Conservation (phyloP, 64 coral and sea anemone genomes). For the Catalaphyllia jardinei region DNA sequence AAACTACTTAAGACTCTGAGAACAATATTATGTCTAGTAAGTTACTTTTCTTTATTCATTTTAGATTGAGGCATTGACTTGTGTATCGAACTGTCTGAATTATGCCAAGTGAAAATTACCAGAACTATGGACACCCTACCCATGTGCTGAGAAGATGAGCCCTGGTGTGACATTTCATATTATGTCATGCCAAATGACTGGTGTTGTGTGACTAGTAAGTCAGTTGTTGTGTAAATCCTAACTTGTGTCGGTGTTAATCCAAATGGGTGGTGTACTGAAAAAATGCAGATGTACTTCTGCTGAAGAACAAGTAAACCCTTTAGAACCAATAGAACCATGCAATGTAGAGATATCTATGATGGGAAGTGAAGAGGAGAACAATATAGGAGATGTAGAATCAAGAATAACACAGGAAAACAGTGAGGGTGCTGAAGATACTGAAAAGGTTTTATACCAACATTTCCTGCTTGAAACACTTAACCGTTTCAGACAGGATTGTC, state of each 20-base stretch:
- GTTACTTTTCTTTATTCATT: background rate
- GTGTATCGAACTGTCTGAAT: background rate
- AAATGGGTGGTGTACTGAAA: constrained; percentile 15
- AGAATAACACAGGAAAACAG: background rate
- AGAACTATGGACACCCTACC: background rate
- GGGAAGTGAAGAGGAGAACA: background rate
- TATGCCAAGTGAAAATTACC: background rate
- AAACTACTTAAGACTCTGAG: background rate
- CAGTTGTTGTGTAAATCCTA: constrained; percentile 9
- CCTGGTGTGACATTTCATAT: background rate
- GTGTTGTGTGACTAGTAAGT: background rate
- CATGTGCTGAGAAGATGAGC: background rate
- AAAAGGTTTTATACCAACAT: background rate
- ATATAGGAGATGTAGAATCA: background rate
- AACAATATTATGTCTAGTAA: too few species aligned
- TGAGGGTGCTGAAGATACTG: background rate
- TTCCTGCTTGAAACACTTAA: constrained; percentile 41
- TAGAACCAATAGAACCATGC: background rate
- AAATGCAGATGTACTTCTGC: constrained; percentile 10
- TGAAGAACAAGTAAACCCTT: background rate
- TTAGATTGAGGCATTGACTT: background rate
- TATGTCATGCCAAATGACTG: background rate
- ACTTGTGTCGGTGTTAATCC: background rate
- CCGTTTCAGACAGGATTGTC: background rate
- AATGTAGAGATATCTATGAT: constrained; percentile 4